Evolutionary conservation across 2,888 invertebrate species (phyloP).

Genomic region (Apocheima hispidaria): DNA sequence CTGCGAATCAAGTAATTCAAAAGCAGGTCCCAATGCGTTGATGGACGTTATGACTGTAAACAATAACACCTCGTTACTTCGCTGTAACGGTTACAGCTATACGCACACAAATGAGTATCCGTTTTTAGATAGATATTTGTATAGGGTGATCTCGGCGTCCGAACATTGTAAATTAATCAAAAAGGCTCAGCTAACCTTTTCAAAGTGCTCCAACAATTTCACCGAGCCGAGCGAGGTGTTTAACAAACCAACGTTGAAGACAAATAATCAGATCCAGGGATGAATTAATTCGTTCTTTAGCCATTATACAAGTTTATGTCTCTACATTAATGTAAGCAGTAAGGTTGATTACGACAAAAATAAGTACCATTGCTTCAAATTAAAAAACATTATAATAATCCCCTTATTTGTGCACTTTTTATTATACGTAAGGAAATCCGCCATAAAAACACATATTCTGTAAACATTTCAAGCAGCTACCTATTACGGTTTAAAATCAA

Average conservation of each 20-base stretch:
- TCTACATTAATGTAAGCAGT: background rate
- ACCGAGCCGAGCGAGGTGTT: background rate
- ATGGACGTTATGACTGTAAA: background rate
- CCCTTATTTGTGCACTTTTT: too few relatives aligned
- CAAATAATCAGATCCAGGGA: constrained; percentile 29
- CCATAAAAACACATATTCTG: too few relatives aligned
- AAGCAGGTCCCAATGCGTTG: background rate
- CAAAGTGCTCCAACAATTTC: background rate
- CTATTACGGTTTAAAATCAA: too few relatives aligned
- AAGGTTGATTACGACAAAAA: too few relatives aligned
- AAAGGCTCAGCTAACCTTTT: constrained; percentile 2
- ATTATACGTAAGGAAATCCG: too few relatives aligned
- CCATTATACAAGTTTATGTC: constrained; percentile 16
- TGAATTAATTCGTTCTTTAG: constrained; percentile 32
- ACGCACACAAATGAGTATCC: background rate
- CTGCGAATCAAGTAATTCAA: background rate
- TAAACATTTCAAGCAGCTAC: too few relatives aligned
- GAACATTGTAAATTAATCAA: constrained; percentile 6
- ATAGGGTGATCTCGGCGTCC: background rate
- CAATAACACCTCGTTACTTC: background rate
- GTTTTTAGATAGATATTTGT: background rate
- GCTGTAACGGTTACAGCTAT: background rate
- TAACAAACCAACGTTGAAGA: constrained; percentile 25
- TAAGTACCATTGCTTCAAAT: too few relatives aligned
- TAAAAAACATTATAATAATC: too few relatives aligned